Evolutionary conservation across 2,113 vertebrate genomes (phyloP), one percentile per base, ranked within the genome.

Genomic region (Rhinogobius similis): DNA sequence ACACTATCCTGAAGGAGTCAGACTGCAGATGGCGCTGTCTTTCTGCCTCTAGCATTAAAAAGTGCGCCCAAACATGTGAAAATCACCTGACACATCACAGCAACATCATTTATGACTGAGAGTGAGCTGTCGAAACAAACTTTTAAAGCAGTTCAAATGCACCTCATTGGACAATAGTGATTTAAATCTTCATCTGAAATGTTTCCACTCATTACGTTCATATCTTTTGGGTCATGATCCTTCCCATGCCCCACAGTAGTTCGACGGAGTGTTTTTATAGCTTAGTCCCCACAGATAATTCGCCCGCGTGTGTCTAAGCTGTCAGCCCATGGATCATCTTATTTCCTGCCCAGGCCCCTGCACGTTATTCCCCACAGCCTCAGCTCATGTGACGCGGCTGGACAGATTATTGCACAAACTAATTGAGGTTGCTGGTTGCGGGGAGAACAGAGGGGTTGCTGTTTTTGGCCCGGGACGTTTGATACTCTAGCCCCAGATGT

Each of bases 281-380:
- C 75, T 71, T 64, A 80, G 76, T 84, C 84, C 84, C 87, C 82
- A 89, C 75, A 89, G 76, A 89, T 88, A 86, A 89, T 83, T 87
- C 76, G 79, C 78, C 65, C 74, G 83, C 83, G 83, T 84, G 73
- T 85, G 86, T 82, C 81, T 87, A 78, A 79, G 79, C 85, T 85
- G 81, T 88, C 84, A 89, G 70, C 77, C 75, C 75, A 26, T 83
- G 87, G 87, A 91, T 92, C 88, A 89, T 90, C 85, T 90, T 79
- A 88, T 90, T 90, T 89, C 89, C 89, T 91, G 90, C 77, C 73
- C 0, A 76, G 77, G 73, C 78, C 86, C 86, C 76, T 77, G 87
- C 85, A 77, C 87, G 84, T 88, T 90, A 89, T 86, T 92, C 85
- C 84, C 83, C 87, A 87, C 86, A 41, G 78, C 65, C 76, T 63